A percentile compares a stretch with the other conserved stretches of the same genome.
phyloP scores from a whole-genome alignment of 2,888 invertebrate genomes.

The Meganola albula region DNA sequence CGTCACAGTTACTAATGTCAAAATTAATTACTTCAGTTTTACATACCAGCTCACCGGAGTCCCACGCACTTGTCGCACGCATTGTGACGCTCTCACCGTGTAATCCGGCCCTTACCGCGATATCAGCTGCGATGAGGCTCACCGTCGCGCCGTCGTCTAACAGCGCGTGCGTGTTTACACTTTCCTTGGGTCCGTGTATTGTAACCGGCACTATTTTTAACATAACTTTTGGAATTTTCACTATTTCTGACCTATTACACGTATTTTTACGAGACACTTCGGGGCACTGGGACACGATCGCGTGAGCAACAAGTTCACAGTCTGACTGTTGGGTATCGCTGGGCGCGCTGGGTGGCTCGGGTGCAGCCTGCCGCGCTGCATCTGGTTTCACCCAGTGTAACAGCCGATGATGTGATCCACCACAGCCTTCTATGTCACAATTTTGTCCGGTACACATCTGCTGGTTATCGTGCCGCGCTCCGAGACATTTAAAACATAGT shows the following conservation, averaged over 20 bases:
- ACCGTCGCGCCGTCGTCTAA: slow-evolving; percentile 1
- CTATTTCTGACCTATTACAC: too few relatives aligned
- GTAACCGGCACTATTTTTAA: slow-evolving; percentile 3
- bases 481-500: slow-evolving; percentile 3
- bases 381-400: slow-evolving; percentile 3
- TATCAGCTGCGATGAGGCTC: too few relatives aligned
- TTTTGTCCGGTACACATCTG: neutral
- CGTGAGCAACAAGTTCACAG: neutral
- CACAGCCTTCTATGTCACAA: slow-evolving; percentile 5
- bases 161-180: slow-evolving; percentile 2
- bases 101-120: too few relatives aligned
- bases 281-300: slow-evolving; percentile 2
- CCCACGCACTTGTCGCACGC: too few relatives aligned
- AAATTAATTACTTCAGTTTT: slow-evolving; percentile 1
- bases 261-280: too few relatives aligned
- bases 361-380: slow-evolving; percentile 1
- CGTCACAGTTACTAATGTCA: too few relatives aligned
- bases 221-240: too few relatives aligned
- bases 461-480: neutral
- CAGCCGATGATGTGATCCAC: slow-evolving; percentile 1
- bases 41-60: too few relatives aligned
- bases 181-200: neutral
- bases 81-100: too few relatives aligned
- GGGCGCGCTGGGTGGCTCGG: too few relatives aligned
- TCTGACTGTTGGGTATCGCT: neutral